Evolutionary conservation across 1,140 invertebrate genomes (phyloP).

Genomic region (Fopius arisanus): DNA sequence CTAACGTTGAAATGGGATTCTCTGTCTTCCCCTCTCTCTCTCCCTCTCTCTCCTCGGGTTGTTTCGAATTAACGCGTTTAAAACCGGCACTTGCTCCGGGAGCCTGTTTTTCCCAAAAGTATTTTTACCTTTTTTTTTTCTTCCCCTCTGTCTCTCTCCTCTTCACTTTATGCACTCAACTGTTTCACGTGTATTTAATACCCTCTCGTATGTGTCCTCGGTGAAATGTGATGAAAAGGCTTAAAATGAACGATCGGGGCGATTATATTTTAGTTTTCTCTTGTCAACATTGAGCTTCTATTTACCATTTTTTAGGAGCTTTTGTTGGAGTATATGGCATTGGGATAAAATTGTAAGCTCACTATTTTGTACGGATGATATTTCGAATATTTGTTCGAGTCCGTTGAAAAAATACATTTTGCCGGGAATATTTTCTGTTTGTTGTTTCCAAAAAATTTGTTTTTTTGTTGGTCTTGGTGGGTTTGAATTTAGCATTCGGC

Average conservation of each 20-base stretch:
- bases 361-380: background rate
- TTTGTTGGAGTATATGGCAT: background rate
- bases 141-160: background rate
- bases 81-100: background rate
- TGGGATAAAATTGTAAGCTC: background rate
- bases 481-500: no score
- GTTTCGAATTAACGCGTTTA: constrained; percentile 13
- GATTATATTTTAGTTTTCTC: constrained; percentile 5
- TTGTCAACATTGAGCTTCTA: constrained; percentile 9
- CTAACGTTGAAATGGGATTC: constrained; percentile 11
- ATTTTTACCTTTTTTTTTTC: background rate
- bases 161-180: background rate
- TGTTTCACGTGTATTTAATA: constrained; percentile 8
- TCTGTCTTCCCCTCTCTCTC: background rate
- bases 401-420: no score
- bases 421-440: no score
- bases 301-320: background rate
- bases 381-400: no score
- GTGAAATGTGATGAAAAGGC: constrained; percentile 4
- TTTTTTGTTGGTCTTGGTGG: no score
- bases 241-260: constrained; percentile 6
- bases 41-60: background rate
- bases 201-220: background rate
- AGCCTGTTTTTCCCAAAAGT: background rate
- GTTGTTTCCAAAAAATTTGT: no score